Percentiles rank a stretch among this genome's conserved stretches.
Evolutionary conservation across 2,113 vertebrate genomes (phyloP).

Genomic region (Oreochromis aureus): DNA sequence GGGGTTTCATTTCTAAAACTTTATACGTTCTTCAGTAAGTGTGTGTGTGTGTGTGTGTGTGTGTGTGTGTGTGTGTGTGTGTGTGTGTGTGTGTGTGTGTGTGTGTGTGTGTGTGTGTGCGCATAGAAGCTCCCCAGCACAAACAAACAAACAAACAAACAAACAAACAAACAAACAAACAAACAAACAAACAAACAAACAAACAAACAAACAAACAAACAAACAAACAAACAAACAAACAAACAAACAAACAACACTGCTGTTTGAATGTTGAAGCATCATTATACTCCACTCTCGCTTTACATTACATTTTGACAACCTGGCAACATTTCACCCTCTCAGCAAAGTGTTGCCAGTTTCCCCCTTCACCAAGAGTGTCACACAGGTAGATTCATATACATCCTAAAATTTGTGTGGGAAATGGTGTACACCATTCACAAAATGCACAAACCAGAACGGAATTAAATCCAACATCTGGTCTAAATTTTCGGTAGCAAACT

Average conservation of each 20-base stretch:
- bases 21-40: neutral
- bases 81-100: no score
- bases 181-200: neutral
- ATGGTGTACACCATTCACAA: no score
- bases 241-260: neutral
- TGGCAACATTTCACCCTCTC: no score
- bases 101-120: no score
- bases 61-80: no score
- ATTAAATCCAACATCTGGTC: neutral
- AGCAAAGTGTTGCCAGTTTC: neutral
- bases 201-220: neutral
- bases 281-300: neutral
- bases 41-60: no score
- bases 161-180: neutral
- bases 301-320: no score
- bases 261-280: neutral
- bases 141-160: neutral
- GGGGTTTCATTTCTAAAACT: neutral
- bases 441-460: no score
- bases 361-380: no score
- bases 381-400: no score
- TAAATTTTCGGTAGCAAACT: neutral
- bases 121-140: neutral
- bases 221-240: neutral
- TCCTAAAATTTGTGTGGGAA: no score